Evolutionary conservation across 1,140 invertebrate genomes (phyloP).

Genomic region (Drosophila paulistorum): DNA sequence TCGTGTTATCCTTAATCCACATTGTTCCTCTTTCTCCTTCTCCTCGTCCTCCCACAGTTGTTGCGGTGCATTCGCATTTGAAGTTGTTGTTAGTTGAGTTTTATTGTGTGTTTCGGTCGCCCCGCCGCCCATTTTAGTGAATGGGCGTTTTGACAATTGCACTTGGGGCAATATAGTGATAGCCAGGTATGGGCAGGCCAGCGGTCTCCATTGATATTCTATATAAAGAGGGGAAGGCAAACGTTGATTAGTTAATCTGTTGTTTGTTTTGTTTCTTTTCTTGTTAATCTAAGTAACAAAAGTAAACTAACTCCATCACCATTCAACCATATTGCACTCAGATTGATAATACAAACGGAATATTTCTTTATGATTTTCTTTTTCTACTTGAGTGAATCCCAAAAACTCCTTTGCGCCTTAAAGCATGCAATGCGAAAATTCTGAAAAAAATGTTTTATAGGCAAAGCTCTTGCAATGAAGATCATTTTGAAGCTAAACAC

Average conservation of each 20-base stretch:
- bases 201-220: conserved; percentile 97
- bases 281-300: not conserved
- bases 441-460: too few species aligned
- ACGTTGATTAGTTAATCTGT: conserved; percentile 21
- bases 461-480: too few species aligned
- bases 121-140: conserved; percentile 87
- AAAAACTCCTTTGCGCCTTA: too few species aligned
- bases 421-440: too few species aligned
- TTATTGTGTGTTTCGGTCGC: conserved; percentile 34
- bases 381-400: too few species aligned
- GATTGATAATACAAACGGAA: too few species aligned
- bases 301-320: too few species aligned
- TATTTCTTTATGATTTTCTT: too few species aligned
- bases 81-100: conserved; percentile 42
- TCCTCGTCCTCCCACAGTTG: not conserved
- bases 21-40: too few species aligned
- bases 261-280: not conserved
- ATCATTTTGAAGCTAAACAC: too few species aligned
- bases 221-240: conserved; percentile 57
- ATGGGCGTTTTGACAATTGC: conserved; percentile 96
- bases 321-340: too few species aligned
- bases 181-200: conserved; percentile 93
- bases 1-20: too few species aligned
- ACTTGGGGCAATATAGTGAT: conserved; percentile 95
- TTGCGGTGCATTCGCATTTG: conserved; percentile 43